A percentile compares a stretch with the other conserved stretches of the same genome.
Evolutionary conservation across 2,888 invertebrate species (phyloP).

Genomic region (Dicyrtomina minuta): DNA sequence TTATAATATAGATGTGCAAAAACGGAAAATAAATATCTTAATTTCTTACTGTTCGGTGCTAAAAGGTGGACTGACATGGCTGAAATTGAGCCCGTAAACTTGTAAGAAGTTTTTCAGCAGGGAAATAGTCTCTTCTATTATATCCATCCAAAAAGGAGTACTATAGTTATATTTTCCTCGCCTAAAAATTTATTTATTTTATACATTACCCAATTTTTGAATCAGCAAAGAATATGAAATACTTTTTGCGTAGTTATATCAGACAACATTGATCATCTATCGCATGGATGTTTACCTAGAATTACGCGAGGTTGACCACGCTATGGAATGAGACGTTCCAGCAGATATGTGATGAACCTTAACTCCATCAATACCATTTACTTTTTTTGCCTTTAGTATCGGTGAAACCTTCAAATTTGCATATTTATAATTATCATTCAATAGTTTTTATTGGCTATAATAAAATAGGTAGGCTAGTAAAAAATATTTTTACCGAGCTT

Average conservation of each 20-base stretch:
- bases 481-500: too few species aligned
- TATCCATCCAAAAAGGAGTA: slow-evolving; percentile 64
- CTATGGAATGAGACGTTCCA: slow-evolving; percentile 66
- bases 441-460: too few species aligned
- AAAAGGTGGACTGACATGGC: slow-evolving; percentile 59
- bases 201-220: neutral
- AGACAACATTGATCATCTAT: too few species aligned
- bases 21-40: slow-evolving; percentile 12
- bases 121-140: slow-evolving; percentile 64
- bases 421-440: too few species aligned
- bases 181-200: too few species aligned
- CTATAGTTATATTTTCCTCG: slow-evolving; percentile 1
- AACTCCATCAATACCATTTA: slow-evolving; percentile 62
- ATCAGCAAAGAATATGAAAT: neutral
- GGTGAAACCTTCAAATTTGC: too few species aligned
- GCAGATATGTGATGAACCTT: slow-evolving; percentile 65
- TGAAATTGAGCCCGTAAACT: slow-evolving; percentile 62
- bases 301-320: slow-evolving; percentile 60
- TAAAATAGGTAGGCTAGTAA: too few species aligned
- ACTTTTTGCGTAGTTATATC: too few species aligned
- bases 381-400: slow-evolving; percentile 62
- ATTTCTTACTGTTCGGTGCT: slow-evolving; percentile 55
- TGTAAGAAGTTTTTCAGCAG: slow-evolving; percentile 62
- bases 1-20: too few species aligned
- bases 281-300: slow-evolving; percentile 17